These are phyloP conservation scores for Magallana gigas DNA, from an alignment of 1,140 invertebrate species.

Conservation along the genomic window DNA sequence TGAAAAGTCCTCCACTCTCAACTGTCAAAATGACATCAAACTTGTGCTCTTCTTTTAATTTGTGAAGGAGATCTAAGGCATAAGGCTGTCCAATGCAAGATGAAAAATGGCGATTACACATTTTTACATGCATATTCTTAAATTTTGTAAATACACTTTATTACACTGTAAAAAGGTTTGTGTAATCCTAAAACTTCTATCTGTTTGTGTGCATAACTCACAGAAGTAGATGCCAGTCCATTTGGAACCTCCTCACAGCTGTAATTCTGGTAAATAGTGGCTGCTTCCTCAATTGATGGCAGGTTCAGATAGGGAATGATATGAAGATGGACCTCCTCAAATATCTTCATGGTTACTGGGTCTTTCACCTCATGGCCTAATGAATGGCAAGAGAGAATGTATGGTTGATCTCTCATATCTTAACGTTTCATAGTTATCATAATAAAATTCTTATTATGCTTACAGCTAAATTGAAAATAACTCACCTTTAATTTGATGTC, in stretches of 20 bases:
- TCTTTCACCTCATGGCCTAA: conserved; percentile 83
- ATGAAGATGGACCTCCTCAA: conserved; percentile 94
- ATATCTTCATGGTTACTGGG: conserved; percentile 89
- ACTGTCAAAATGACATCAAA: conserved; percentile 94
- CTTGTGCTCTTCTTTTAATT: conserved; percentile 80
- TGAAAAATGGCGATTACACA: not conserved
- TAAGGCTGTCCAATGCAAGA: conserved; percentile 62
- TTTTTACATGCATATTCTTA: not conserved
- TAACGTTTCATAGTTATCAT: too few species aligned
- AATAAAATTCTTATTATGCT: not conserved
- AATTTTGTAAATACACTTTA: not conserved
- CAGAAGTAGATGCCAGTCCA: not conserved
- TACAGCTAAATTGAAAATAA: not conserved
- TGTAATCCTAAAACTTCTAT: not conserved
- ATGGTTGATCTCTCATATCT: too few species aligned
- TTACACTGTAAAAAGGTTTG: not conserved
- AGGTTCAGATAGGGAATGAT: conserved; percentile 88
- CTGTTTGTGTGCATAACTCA: not conserved
- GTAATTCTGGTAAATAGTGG: not conserved
- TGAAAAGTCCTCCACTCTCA: conserved; percentile 94
- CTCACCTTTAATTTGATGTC: conserved; percentile 86
- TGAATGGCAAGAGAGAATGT: conserved; percentile 30
- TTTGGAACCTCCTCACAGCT: not conserved
- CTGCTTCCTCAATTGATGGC: not conserved
- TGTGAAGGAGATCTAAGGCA: conserved; percentile 59